Percentiles rank a stretch among this genome's conserved stretches.
Evolutionary conservation across 2,888 invertebrate species (phyloP).

Genomic region (Erebia epiphron): DNA sequence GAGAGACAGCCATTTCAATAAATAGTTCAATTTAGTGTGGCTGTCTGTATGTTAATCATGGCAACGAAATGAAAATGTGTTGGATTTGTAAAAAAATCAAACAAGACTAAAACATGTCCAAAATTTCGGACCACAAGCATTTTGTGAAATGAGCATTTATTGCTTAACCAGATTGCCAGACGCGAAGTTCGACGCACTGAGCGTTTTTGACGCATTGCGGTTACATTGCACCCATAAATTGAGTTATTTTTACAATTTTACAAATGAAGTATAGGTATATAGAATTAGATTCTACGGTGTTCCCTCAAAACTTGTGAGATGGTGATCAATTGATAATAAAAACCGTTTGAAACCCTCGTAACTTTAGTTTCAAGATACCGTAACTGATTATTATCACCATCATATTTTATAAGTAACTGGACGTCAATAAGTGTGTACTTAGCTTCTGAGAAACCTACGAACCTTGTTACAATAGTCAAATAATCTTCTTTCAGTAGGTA

Average conservation of each 20-base stretch:
- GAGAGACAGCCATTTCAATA: neutral
- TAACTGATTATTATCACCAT: no score
- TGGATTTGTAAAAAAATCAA: slow-evolving; percentile 4
- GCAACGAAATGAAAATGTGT: neutral
- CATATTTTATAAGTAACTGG: no score
- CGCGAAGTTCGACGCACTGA: slow-evolving; percentile 14
- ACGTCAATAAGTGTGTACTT: no score
- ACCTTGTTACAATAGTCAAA: no score
- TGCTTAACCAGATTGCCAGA: slow-evolving; percentile 4
- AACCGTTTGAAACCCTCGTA: no score
- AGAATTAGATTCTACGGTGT: neutral
- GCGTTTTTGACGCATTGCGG: slow-evolving; percentile 14
- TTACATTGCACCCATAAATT: slow-evolving; percentile 16
- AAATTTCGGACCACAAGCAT: neutral
- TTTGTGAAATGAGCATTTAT: slow-evolving; percentile 9
- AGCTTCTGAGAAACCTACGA: no score
- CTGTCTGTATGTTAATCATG: neutral
- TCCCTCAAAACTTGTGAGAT: no score
- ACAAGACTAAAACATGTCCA: slow-evolving; percentile 14
- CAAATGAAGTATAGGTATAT: neutral
- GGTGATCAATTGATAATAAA: no score
- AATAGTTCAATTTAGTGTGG: neutral
- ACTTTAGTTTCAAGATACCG: no score
- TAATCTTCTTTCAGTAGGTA: neutral
- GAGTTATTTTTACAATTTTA: slow-evolving; percentile 7